phyloP scores from a whole-genome alignment of 2,797 vertebrate species.

The Simalia tracyae region DNA sequence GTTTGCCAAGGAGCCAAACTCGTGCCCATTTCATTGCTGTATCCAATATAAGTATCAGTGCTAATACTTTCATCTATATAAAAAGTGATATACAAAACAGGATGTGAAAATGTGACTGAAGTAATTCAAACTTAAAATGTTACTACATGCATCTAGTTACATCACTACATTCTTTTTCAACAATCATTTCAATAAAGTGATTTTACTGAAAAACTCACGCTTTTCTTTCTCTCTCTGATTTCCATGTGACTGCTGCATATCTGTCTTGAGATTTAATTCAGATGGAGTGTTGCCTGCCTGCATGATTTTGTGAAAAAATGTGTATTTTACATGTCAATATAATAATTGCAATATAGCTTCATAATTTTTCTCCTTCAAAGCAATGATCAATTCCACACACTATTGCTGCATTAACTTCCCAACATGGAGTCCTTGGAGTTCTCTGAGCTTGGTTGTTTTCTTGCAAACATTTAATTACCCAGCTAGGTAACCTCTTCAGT shows the following conservation, averaged over 20 bases:
- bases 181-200: fast-evolving
- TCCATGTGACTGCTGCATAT: conserved; percentile 68
- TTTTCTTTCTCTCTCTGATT: conserved; percentile 81
- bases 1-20: conserved; percentile 79
- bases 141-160: background rate
- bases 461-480: no score
- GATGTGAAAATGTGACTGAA: background rate
- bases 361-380: background rate
- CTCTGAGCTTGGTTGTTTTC: no score
- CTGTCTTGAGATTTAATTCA: conserved; percentile 82
- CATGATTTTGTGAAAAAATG: conserved; percentile 50
- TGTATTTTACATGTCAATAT: background rate
- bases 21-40: conserved; percentile 81
- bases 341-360: background rate
- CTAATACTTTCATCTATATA: conserved; percentile 87
- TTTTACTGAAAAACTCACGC: conserved; percentile 75
- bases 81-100: conserved; percentile 13
- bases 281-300: conserved; percentile 83
- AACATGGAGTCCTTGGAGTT: background rate
- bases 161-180: fast-evolving
- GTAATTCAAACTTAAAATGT: background rate
- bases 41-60: conserved; percentile 86
- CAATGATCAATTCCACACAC: background rate
- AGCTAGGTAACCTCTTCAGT: no score
- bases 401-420: background rate